Conservation (phyloP, 2,888 invertebrate genomes). For the Tachina fera region DNA sequence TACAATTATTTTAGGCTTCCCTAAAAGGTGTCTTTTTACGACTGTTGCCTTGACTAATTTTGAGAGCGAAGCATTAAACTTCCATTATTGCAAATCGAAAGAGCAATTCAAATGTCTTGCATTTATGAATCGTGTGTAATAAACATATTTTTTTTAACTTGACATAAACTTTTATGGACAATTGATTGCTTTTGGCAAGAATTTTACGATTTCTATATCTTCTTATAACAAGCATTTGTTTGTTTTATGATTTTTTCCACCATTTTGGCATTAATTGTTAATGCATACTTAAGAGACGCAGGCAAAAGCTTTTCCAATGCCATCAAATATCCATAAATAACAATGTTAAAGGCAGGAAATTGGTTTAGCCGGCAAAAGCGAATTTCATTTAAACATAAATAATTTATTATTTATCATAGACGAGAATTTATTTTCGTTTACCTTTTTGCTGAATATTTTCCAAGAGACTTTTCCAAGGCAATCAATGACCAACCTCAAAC, state of each 20-base stretch:
- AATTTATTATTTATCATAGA: not conserved
- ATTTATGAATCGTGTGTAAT: conserved; percentile 14
- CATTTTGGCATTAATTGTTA: conserved; percentile 10
- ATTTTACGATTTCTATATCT: conserved; percentile 6
- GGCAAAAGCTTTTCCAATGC: conserved; percentile 4
- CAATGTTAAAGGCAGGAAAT: not conserved
- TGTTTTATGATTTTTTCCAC: not conserved
- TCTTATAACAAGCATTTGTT: no score
- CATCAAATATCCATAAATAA: not conserved
- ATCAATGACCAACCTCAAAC: no score
- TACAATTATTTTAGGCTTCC: no score
- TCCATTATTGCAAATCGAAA: not conserved
- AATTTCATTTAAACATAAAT: conserved; percentile 6
- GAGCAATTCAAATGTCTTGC: not conserved
- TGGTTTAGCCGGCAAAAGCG: not conserved
- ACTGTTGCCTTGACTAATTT: not conserved
- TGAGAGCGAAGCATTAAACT: not conserved
- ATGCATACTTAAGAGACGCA: not conserved
- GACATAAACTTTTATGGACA: not conserved
- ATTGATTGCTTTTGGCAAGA: conserved; percentile 2
- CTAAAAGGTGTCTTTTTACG: not conserved
- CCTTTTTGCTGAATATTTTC: not conserved
- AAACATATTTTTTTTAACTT: not conserved
- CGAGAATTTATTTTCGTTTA: not conserved
- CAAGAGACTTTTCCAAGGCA: not conserved